Conservation (phyloP, 1,140 invertebrate species). For the Rhyzopertha dominica region DNA sequence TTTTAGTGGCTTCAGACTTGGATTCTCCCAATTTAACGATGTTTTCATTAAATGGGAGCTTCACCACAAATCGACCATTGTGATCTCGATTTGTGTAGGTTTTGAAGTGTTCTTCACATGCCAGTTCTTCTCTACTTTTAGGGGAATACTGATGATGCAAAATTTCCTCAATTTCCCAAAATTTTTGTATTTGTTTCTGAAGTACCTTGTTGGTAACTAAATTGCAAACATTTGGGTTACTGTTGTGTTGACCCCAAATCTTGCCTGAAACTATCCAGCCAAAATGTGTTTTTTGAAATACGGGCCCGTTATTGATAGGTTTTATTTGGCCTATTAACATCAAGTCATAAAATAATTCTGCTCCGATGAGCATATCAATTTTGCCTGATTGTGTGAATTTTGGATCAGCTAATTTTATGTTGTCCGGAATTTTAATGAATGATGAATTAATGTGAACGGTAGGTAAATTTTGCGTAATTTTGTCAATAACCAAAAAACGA, state of each 20-base stretch:
- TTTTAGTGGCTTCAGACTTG: background rate
- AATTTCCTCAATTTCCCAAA: no score
- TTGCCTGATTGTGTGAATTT: background rate
- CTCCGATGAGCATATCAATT: constrained; percentile 10
- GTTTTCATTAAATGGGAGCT: no score
- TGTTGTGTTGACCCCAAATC: no score
- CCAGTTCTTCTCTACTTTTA: constrained; percentile 26
- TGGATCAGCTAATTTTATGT: constrained; percentile 5
- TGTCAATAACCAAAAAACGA: no score
- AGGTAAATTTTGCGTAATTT: no score
- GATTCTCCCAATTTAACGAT: constrained; percentile 15
- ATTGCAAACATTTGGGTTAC: no score
- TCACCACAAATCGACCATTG: no score
- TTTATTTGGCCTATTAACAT: constrained; percentile 3
- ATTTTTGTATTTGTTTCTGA: constrained; percentile 34
- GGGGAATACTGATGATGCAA: constrained; percentile 19
- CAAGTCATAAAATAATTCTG: constrained; percentile 4
- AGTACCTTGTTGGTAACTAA: background rate
- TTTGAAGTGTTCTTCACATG: no score
- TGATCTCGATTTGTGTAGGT: no score
- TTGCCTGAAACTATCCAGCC: constrained; percentile 4
- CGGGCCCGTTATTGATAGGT: background rate
- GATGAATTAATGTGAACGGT: no score
- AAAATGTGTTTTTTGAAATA: constrained; percentile 1
- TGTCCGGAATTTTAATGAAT: no score